Evolutionary conservation across 1,140 invertebrate genomes (phyloP), one percentile per base, ranked within the genome.

Genomic region (Heliothis virescens): DNA sequence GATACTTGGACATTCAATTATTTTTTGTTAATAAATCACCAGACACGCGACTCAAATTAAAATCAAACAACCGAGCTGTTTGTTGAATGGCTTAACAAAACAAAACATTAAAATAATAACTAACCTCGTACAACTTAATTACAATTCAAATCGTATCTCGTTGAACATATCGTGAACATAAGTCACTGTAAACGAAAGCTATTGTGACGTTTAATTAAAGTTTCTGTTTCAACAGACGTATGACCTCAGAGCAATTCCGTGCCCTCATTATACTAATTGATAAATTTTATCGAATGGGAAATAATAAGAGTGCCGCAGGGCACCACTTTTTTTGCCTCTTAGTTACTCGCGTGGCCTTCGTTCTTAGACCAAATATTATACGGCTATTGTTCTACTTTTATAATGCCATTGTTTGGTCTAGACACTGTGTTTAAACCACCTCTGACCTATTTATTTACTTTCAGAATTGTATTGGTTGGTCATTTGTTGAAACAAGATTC

Each of bases 191-290:
- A 53, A 69, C 26, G 21, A 57, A 78, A 69, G 60, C 34, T 67
- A 78, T 57, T 57, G 29, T 52, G 53, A 65, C 10, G 21, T 53
- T 52, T 65, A 78, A 78, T 78, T 78, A 78, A 18, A 69, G 75
- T 78, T 78, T 69, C 60, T 16, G 15, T 78, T 78, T 48, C 75
- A 78, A 78, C 63, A 78, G 18, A 53, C n/a, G 34, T 34, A 3
- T 78, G 62, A 78, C 75, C 75, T 78, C 53, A 50, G 48, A 16
- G 48, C 50, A 12, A 63, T 63, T 67, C 57, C 63, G 50, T 69
- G 52, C 63, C 75, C 53, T 78, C 63, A 78, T 78, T 78, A 78
- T 34, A 77, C 62, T 77, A 77, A 77, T 65, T 77, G 74, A 78
- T 78, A 78, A 63, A 77, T 77, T 41, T 59, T 73, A 41, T 65